Evolutionary conservation across 2,888 invertebrate genomes (phyloP).

Genomic region (Perithous albicinctus): DNA sequence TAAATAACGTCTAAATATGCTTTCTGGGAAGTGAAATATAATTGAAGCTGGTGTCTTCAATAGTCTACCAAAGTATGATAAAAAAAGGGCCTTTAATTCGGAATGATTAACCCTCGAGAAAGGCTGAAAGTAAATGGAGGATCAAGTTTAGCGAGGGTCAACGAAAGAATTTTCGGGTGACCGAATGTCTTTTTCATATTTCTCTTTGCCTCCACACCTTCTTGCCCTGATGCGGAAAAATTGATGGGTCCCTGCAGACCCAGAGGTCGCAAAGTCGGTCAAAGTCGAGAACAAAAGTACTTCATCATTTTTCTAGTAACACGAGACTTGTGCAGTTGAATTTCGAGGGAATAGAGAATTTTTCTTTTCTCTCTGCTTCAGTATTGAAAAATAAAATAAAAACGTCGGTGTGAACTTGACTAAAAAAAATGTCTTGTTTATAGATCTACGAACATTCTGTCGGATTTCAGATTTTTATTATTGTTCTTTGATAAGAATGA

Average conservation of each 20-base stretch:
- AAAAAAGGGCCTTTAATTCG: background rate
- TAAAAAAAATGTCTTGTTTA: too few species aligned
- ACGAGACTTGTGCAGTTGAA: background rate
- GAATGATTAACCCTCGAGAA: background rate
- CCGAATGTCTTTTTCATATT: background rate
- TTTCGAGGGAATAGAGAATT: background rate
- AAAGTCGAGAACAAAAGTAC: constrained; percentile 9
- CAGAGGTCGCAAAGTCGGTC: background rate
- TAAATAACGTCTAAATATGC: background rate
- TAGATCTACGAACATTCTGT: too few species aligned
- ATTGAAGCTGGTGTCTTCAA: too few species aligned
- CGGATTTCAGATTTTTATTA: too few species aligned
- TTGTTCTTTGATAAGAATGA: too few species aligned
- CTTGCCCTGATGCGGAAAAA: background rate
- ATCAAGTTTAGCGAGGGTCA: background rate
- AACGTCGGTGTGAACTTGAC: background rate
- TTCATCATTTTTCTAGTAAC: constrained; percentile 16
- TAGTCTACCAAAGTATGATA: background rate
- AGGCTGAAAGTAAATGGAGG: background rate
- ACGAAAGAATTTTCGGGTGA: background rate
- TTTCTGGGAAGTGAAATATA: background rate
- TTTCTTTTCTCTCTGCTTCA: background rate
- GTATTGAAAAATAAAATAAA: background rate
- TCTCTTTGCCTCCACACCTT: background rate
- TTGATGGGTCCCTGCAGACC: background rate